Evolutionary conservation across 1,140 invertebrate genomes (phyloP).

Genomic region (Phthorimaea operculella): DNA sequence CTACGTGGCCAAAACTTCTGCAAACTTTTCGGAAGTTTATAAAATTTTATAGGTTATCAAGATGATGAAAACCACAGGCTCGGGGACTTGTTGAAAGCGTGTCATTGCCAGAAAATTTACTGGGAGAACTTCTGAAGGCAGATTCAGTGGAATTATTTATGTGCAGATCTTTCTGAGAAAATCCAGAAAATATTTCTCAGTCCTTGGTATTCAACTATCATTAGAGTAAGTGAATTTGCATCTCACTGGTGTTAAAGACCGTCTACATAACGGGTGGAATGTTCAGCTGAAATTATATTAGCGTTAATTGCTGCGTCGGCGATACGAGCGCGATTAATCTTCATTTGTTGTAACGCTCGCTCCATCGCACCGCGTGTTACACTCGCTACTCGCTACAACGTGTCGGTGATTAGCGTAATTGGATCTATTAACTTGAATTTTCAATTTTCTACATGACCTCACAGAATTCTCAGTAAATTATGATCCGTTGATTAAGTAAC

Average conservation of each 20-base stretch:
- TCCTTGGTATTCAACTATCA: too few species aligned
- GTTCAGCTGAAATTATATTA: conserved; percentile 24
- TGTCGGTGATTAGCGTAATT: not conserved
- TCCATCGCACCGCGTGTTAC: not conserved
- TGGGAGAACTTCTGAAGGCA: not conserved
- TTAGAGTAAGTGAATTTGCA: too few species aligned
- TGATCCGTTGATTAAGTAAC: too few species aligned
- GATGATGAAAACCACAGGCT: not conserved
- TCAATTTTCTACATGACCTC: too few species aligned
- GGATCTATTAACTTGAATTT: too few species aligned
- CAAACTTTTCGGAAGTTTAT: not conserved
- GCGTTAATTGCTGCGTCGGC: conserved; percentile 34
- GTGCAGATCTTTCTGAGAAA: not conserved
- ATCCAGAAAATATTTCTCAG: not conserved
- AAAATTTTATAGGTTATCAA: not conserved
- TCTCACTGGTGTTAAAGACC: too few species aligned
- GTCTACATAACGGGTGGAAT: too few species aligned
- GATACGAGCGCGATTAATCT: conserved; percentile 27
- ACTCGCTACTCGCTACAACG: not conserved
- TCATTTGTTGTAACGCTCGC: conserved; percentile 24
- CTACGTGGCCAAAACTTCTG: not conserved
- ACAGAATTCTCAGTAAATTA: too few species aligned
- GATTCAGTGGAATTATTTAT: not conserved
- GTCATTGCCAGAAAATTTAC: conserved; percentile 2
- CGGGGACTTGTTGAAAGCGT: not conserved